Base-by-base conservation (phyloP, 2,797 vertebrate species). In the Phrynocephalus vlangalii region DNA sequence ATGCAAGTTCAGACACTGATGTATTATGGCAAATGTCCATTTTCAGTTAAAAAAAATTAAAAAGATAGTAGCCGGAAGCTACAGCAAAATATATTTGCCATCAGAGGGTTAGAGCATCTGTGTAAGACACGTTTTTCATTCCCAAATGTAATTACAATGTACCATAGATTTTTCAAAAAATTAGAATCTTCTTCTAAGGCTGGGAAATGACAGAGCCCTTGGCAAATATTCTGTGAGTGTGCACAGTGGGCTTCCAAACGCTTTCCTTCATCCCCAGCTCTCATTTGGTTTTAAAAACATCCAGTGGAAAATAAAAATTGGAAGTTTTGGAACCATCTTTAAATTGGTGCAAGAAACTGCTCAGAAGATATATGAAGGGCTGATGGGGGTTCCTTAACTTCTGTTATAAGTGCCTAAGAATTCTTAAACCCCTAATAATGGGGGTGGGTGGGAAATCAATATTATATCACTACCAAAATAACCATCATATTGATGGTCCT, bases 41-140 rank as follows among this genome's bases (percentile, higher is more conserved):
- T 85, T 85, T 67, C 89, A 90, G 90, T 82, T 83, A 63, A 5
- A 82, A 91, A 77, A 79, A 91, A 79, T 77, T 71, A 79, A 60
- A 1, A 15, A 33, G 38, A 70, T 33, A 1, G 60, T 75, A 89
- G 91, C 79, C 8, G 2, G 63, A 11, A 44, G 84, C 0, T 88
- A 90, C 56, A 0, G 0, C 38, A 92, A 86, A 75, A 44, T n/a
- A 72, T 63, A 86, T 33, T 52, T 90, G 87, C 81, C 33, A 73
- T 84, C 0, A 73, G 0, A 0, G 87, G 83, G 79, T 85, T 83
- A 89, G 82, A 79, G 70, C 44, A 24, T 83, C 81, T 52, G 66
- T 33, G 70, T 78, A 81, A 86, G 84, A 38, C 73, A 71, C 0
- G 5, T 56, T 0, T 82, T 89, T 85, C 82, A 44, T 33, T 86